Evolutionary conservation across 2,113 vertebrate species (phyloP).

Genomic region (Notarius lentiginosus): DNA sequence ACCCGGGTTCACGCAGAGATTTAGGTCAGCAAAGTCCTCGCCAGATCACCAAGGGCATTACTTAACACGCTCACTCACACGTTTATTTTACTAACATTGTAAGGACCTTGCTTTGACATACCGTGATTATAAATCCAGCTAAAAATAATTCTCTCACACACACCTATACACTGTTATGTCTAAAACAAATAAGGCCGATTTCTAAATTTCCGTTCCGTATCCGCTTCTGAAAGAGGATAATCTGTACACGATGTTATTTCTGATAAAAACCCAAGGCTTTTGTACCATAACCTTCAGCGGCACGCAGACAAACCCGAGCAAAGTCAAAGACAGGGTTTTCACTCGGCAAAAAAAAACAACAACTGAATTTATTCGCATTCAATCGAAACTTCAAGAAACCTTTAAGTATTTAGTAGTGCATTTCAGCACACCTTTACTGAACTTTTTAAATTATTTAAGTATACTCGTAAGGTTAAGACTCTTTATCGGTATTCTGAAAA

Average conservation of each 20-base stretch:
- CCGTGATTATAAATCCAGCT: too few species aligned
- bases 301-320: not conserved
- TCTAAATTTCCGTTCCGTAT: not conserved
- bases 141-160: not conserved
- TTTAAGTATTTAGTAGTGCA: too few species aligned
- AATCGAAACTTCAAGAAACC: too few species aligned
- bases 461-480: too few species aligned
- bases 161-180: not conserved
- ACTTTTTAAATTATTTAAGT: too few species aligned
- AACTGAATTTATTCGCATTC: too few species aligned
- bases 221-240: not conserved
- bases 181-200: constrained; percentile 6
- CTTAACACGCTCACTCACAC: constrained; percentile 10
- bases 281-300: constrained; percentile 1
- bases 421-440: too few species aligned
- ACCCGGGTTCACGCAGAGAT: not conserved
- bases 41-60: not conserved
- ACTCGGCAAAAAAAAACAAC: too few species aligned
- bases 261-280: not conserved
- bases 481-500: too few species aligned
- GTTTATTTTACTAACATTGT: not conserved
- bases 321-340: not conserved
- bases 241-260: not conserved
- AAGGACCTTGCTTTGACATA: not conserved
- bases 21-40: constrained; percentile 22